Percentiles rank a stretch among this genome's conserved stretches.
phyloP scores from a whole-genome alignment of 2,113 vertebrate species.

The Numida meleagris region DNA sequence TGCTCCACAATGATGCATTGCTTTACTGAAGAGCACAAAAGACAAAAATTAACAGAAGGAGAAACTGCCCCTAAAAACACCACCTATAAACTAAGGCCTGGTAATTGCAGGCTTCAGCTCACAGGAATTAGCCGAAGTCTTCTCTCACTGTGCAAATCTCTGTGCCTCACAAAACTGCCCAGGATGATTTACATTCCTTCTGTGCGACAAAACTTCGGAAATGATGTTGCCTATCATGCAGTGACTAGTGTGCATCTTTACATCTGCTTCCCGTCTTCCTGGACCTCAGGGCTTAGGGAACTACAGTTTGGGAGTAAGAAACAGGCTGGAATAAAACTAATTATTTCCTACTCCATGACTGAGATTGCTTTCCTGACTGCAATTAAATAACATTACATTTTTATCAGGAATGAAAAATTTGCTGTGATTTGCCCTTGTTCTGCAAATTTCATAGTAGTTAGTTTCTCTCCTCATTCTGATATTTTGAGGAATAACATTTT shows the following conservation, averaged over 20 bases:
- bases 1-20: background rate
- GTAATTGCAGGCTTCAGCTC: background rate
- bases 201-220: background rate
- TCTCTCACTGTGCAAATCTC: background rate
- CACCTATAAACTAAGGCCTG: background rate
- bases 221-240: background rate
- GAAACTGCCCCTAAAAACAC: background rate
- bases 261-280: background rate
- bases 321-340: background rate
- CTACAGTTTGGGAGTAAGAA: background rate
- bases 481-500: background rate
- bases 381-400: background rate
- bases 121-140: background rate
- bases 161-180: background rate
- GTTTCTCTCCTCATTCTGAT: background rate
- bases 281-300: background rate
- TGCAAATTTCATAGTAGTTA: background rate
- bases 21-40: background rate
- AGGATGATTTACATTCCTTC: background rate
- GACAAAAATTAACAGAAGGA: background rate
- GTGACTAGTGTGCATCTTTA: background rate
- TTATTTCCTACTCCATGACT: background rate
- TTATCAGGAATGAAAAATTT: background rate
- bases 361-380: background rate
- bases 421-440: background rate